Conservation (phyloP, 2,888 invertebrate species). For the Cryptosula pallasiana region DNA sequence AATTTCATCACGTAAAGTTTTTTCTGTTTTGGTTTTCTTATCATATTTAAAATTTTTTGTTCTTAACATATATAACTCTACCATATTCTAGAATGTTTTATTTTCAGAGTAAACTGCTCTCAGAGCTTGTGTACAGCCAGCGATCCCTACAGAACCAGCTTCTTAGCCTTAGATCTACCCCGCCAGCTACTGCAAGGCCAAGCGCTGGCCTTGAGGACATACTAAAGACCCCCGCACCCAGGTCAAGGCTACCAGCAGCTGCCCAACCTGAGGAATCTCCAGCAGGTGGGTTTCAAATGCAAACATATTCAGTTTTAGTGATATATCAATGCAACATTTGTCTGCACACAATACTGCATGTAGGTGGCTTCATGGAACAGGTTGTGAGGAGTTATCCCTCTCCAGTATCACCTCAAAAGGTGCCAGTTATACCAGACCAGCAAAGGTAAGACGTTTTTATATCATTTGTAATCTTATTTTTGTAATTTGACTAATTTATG, state of each 20-base stretch:
- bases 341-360: too few species aligned
- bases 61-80: too few species aligned
- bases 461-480: too few species aligned
- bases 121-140: neutral
- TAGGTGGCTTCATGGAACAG: constrained; percentile 18
- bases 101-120: neutral
- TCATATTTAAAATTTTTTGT: too few species aligned
- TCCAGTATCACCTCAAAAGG: constrained; percentile 13
- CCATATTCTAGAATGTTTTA: too few species aligned
- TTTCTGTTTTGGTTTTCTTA: too few species aligned
- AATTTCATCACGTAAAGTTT: too few species aligned
- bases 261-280: neutral
- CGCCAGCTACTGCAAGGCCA: neutral
- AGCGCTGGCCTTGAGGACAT: neutral
- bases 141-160: neutral
- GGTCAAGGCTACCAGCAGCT: constrained; percentile 4
- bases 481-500: too few species aligned
- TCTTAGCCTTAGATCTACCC: neutral
- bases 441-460: too few species aligned
- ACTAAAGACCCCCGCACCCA: constrained; percentile 6
- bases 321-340: too few species aligned
- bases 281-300: too few species aligned
- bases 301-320: too few species aligned
- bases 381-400: constrained; percentile 16
- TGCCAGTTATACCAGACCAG: neutral